These are phyloP conservation scores for Cyprinella venusta DNA, from an alignment of 2,797 vertebrate species.

Conservation along the genomic window DNA sequence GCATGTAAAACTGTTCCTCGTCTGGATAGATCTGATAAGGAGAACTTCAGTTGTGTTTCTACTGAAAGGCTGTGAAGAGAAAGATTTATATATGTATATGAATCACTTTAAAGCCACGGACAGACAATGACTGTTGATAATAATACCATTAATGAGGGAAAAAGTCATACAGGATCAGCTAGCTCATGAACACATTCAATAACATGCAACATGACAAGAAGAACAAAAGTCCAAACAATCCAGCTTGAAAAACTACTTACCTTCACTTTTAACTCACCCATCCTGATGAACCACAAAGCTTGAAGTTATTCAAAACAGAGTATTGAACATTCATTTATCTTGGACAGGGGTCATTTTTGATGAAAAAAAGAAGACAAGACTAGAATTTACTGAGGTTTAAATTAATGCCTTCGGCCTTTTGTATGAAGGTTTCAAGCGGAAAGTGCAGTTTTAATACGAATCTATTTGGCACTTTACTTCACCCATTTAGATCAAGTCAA, in stretches of 20 bases:
- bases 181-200: not conserved
- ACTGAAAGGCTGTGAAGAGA: not conserved
- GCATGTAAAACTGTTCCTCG: not conserved
- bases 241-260: slow-evolving; percentile 52
- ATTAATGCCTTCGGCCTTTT: not conserved
- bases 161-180: not conserved
- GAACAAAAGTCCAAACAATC: slow-evolving; percentile 19
- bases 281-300: slow-evolving; percentile 17
- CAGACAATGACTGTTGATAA: not conserved
- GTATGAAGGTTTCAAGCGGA: slow-evolving; percentile 3
- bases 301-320: slow-evolving; percentile 1
- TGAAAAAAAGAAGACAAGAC: slow-evolving; percentile 7
- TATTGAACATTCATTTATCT: slow-evolving; percentile 14
- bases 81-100: too few relatives aligned
- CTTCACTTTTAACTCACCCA: slow-evolving; percentile 55
- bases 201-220: not conserved
- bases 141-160: not conserved
- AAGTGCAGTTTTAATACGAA: slow-evolving; percentile 16
- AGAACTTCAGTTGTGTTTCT: not conserved
- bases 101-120: not conserved
- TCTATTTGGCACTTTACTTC: slow-evolving; percentile 13
- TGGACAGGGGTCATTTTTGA: slow-evolving; percentile 22
- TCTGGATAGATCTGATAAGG: not conserved
- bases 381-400: slow-evolving; percentile 18
- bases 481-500: slow-evolving; percentile 11